These are phyloP conservation scores for Chloropsis cyanopogon DNA, from an alignment of 2,113 vertebrate genomes.

Conservation along the genomic window DNA sequence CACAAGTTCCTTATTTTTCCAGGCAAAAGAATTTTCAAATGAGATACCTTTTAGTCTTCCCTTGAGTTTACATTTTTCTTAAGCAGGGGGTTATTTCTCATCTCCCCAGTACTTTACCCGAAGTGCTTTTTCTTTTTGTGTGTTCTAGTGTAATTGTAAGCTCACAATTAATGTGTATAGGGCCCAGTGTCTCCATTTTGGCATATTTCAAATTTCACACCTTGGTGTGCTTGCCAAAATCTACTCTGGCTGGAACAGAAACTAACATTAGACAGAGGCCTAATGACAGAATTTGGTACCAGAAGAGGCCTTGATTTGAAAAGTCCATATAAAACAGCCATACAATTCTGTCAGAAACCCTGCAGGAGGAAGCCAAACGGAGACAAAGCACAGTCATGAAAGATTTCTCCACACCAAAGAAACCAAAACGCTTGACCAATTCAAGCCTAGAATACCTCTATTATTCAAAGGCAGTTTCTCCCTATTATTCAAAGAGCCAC, in stretches of 20 bases:
- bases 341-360: background rate
- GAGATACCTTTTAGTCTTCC: background rate
- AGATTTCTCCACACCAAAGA: background rate
- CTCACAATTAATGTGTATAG: background rate
- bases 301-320: background rate
- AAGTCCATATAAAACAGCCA: background rate
- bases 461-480: background rate
- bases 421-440: background rate
- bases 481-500: background rate
- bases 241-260: background rate
- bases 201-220: background rate
- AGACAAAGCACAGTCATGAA: background rate
- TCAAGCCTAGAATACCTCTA: background rate
- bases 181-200: background rate
- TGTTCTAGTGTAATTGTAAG: background rate
- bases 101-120: background rate
- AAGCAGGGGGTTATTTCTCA: background rate
- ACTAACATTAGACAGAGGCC: background rate
- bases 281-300: background rate
- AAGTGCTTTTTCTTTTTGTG: background rate
- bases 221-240: background rate
- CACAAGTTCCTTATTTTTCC: constrained; percentile 11
- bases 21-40: background rate
- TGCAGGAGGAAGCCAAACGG: background rate
- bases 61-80: background rate